These are phyloP conservation scores for Heliconius himera DNA, from an alignment of 1,140 invertebrate genomes.

Conservation along the genomic window DNA sequence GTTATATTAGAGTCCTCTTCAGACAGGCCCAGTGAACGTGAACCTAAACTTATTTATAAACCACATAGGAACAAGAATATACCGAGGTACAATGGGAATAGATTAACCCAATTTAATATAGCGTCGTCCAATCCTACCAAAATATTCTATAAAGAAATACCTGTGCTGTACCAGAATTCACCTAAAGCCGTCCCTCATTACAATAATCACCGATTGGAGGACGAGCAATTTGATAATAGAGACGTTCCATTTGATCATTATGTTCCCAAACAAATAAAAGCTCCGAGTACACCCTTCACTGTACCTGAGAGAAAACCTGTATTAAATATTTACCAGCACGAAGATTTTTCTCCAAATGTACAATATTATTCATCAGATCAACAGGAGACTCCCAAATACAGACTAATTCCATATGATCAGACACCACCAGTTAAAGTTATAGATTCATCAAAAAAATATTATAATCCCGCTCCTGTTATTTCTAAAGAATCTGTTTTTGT, in stretches of 20 bases:
- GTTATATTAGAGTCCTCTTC: slow-evolving; percentile 64
- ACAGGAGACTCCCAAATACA: slow-evolving; percentile 67
- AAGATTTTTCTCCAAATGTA: slow-evolving; percentile 53
- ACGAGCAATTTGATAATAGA: slow-evolving; percentile 46
- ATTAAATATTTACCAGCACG: slow-evolving; percentile 59
- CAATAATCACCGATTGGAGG: slow-evolving; percentile 49
- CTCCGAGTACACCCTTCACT: slow-evolving; percentile 49
- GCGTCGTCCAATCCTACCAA: slow-evolving; percentile 76
- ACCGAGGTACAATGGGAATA: slow-evolving; percentile 77
- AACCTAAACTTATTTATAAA: slow-evolving; percentile 61
- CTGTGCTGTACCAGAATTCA: slow-evolving; percentile 50
- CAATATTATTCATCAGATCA: slow-evolving; percentile 71
- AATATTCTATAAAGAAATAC: slow-evolving; percentile 65
- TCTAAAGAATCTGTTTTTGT: slow-evolving; percentile 59
- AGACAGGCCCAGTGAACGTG: slow-evolving; percentile 48
- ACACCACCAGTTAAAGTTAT: slow-evolving; percentile 69
- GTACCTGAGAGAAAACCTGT: slow-evolving; percentile 56
- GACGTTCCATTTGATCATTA: slow-evolving; percentile 53
- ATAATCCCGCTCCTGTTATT: slow-evolving; percentile 43
- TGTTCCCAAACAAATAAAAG: slow-evolving; percentile 58
- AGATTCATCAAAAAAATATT: slow-evolving; percentile 51
- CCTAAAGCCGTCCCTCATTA: slow-evolving; percentile 53
- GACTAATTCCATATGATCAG: slow-evolving; percentile 78
- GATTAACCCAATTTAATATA: slow-evolving; percentile 77
- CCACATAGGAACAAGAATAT: slow-evolving; percentile 63